Base-by-base conservation (phyloP, 2,888 invertebrate species). In the Ichneumon xanthorius region DNA sequence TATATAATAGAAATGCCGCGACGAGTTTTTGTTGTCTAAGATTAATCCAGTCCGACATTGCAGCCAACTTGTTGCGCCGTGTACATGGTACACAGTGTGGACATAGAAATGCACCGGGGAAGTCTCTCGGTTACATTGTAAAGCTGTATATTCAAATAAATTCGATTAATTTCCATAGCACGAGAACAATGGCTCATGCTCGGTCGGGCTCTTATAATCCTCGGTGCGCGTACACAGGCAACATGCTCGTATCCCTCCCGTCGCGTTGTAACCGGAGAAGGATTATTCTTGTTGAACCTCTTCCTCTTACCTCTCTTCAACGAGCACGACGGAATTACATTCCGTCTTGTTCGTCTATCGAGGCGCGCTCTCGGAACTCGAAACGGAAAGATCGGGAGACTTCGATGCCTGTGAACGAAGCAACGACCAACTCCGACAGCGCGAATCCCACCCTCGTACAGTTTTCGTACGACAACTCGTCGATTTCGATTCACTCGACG, bases 111-210 rank as follows among this genome's bases (percentile, higher is more conserved):
- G 70, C 71, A 79, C 58, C 65, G 50, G 71, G 80, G 45, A 80
- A 84, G 84, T 81, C 65, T 70, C 68, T 76, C 45, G 72, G 77
- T 40, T 80, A 87, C 80, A 82, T 87, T 77, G 85, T 83, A 83
- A 83, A 73, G 63, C 75, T 84, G 45, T 85, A 93, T 93, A 93
- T 93, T 93, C 92, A 93, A 93, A 93, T 93, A 92, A 92, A 92
- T 93, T 93, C 92, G 92, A 93, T 93, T 93, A 93, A 93, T 93
- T 93, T 93, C 92, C 93, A 93, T 93, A 92, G 92, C 89, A 90
- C 90, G 92, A 92, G 92, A 93, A 93, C 92, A 93, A 93, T 93
- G 92, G 92, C 89, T 88, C 87, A 79, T 77, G 86, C 77, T 72
- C 48, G 61, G 71, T 70, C 37, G 63, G 63, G 79, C 48, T 82